Evolutionary conservation across 2,113 vertebrate genomes (phyloP).

Genomic region (Tetraodon nigroviridis): DNA sequence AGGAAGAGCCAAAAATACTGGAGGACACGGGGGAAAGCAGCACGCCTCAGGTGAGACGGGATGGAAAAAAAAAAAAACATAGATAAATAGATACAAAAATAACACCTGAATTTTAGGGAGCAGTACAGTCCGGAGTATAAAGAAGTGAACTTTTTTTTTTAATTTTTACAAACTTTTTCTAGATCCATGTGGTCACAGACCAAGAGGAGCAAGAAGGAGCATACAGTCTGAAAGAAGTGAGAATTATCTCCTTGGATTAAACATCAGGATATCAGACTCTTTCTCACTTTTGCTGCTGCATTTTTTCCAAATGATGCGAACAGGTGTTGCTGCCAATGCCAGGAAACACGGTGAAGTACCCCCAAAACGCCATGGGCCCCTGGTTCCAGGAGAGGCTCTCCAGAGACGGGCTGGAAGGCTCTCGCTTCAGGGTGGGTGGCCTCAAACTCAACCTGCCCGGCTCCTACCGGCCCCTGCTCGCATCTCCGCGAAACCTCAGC

Average conservation of each 20-base stretch:
- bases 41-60: constrained; percentile 38
- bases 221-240: constrained; percentile 67
- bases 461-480: constrained; percentile 87
- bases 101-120: too few relatives aligned
- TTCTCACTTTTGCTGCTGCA: not conserved
- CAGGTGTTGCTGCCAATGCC: constrained; percentile 92
- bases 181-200: constrained; percentile 74
- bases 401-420: constrained; percentile 77
- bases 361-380: constrained; percentile 71
- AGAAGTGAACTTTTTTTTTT: not conserved
- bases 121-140: not conserved
- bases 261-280: not conserved
- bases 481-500: constrained; percentile 76
- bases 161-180: not conserved
- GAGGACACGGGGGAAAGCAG: constrained; percentile 35
- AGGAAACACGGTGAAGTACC: constrained; percentile 87
- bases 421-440: constrained; percentile 79
- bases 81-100: too few relatives aligned
- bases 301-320: not conserved
- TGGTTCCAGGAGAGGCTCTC: constrained; percentile 81
- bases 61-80: not conserved
- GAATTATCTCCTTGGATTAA: not conserved
- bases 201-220: constrained; percentile 58
- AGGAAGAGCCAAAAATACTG: constrained; percentile 1
- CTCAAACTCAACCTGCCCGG: constrained; percentile 91